Evolutionary conservation across 2,113 vertebrate genomes (phyloP), one percentile per base, ranked within the genome.

Genomic region (Fulmarus glacialis): DNA sequence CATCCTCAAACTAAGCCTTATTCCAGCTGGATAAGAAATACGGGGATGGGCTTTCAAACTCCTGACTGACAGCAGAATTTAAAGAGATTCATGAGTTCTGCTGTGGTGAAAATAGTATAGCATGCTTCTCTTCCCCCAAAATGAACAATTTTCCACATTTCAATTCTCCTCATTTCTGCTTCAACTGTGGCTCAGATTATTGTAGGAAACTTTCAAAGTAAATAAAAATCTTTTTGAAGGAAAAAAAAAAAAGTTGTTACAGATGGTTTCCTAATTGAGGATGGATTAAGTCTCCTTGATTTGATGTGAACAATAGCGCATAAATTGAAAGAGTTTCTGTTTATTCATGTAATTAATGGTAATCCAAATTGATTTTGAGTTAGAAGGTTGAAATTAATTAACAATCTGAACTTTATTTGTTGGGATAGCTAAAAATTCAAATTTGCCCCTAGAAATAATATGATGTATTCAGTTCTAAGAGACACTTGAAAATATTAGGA

Each of bases 301-400:
- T 93, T 89, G 53, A 95, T 75, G 27, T 66, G 68, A 90, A 95
- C 48, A 97, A 90, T 86, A 73, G 50, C 9, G 93, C 58, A 47
- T 59, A 93, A 85, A 70, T 36, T 91, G 81, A 89, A 88, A 94
- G 20, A 30, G 8, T 29, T 23, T 48, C 21, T 80, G 36, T 87
- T 98, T 64, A 64, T 87, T 63, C 36, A 84, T 87, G 43, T 87
- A 96, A 94, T 50, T 80, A 87, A 75, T 6, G 2, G 15, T 92
- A 96, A 96, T 95, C 78, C 72, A 97, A 97, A 95, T 19, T 68
- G 62, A 78, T 19, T 81, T 63, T 87, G 74, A 77, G 36, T 92
- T 92, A 60, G 82, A 93, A 84, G 32, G 56, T 77, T 96, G 79
- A 81, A 77, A 93, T 88, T 88, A 66, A 89, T 94, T 95, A 96